Conservation (phyloP, 2,113 vertebrate genomes). For the Notiomystis cincta region DNA sequence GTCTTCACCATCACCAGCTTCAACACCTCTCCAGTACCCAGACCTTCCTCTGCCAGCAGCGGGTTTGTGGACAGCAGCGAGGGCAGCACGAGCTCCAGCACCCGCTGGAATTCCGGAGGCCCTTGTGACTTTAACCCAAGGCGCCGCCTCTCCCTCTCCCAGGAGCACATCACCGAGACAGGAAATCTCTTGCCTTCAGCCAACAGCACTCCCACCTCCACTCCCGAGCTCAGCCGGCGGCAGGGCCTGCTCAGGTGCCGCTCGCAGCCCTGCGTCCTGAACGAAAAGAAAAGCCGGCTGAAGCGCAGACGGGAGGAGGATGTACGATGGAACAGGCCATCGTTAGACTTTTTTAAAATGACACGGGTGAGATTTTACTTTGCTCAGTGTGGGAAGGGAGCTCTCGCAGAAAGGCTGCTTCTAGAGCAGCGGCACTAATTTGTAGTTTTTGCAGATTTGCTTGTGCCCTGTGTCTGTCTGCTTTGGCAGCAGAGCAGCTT, state of each 20-base stretch:
- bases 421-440: neutral
- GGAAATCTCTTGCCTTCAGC: conserved; percentile 66
- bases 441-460: neutral
- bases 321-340: conserved; percentile 74
- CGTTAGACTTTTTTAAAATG: conserved; percentile 82
- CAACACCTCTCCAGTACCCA: conserved; percentile 62
- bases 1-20: conserved; percentile 50
- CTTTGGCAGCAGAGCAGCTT: neutral
- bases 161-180: conserved; percentile 71
- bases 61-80: conserved; percentile 71
- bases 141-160: conserved; percentile 75
- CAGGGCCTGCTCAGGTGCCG: conserved; percentile 72
- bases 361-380: conserved; percentile 73
- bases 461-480: neutral
- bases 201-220: conserved; percentile 74
- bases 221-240: conserved; percentile 69
- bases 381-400: neutral
- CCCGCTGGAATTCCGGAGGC: conserved; percentile 51
- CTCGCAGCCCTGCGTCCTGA: conserved; percentile 78
- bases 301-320: conserved; percentile 76
- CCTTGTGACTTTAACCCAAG: conserved; percentile 64
- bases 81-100: conserved; percentile 53
- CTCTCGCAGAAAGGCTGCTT: neutral
- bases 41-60: conserved; percentile 73
- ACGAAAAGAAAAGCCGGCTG: conserved; percentile 69